phyloP scores from a whole-genome alignment of 1,140 invertebrate genomes.

The Sinonovacula constricta region DNA sequence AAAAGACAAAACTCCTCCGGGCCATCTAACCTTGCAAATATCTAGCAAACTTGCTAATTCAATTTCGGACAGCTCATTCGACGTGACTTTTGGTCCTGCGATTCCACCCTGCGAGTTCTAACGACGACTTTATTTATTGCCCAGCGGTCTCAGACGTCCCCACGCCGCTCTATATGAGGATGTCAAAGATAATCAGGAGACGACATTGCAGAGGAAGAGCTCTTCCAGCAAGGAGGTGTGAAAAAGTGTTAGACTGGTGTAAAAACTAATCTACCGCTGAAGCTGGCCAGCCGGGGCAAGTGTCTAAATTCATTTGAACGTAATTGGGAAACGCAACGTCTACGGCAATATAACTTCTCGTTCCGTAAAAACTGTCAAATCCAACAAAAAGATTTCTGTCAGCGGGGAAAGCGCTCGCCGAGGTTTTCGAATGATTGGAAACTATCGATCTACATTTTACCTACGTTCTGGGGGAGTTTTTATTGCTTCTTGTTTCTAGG shows the following conservation, averaged over 20 bases:
- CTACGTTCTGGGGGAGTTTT: background rate
- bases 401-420: conserved; percentile 37
- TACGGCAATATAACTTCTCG: conserved; percentile 28
- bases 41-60: background rate
- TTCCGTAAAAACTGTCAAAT: conserved; percentile 48
- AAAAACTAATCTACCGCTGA: conserved; percentile 52
- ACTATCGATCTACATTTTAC: conserved; percentile 26
- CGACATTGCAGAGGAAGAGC: conserved; percentile 49
- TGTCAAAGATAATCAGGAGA: conserved; percentile 50
- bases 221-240: conserved; percentile 45
- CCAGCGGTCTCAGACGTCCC: conserved; percentile 31
- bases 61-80: no score
- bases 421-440: conserved; percentile 26
- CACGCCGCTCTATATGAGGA: conserved; percentile 47
- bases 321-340: conserved; percentile 52
- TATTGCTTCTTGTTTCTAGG: background rate
- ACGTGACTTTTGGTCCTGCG: no score
- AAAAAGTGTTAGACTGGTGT: conserved; percentile 52
- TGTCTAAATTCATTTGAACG: conserved; percentile 50
- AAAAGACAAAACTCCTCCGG: no score
- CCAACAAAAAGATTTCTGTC: conserved; percentile 49
- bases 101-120: conserved; percentile 16
- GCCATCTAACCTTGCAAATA: background rate
- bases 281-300: conserved; percentile 46
- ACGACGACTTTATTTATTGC: conserved; percentile 51